Evolutionary conservation across 2,113 vertebrate genomes (phyloP), one percentile per base, ranked within the genome.

Genomic region (Paracanthobrama guichenoti): DNA sequence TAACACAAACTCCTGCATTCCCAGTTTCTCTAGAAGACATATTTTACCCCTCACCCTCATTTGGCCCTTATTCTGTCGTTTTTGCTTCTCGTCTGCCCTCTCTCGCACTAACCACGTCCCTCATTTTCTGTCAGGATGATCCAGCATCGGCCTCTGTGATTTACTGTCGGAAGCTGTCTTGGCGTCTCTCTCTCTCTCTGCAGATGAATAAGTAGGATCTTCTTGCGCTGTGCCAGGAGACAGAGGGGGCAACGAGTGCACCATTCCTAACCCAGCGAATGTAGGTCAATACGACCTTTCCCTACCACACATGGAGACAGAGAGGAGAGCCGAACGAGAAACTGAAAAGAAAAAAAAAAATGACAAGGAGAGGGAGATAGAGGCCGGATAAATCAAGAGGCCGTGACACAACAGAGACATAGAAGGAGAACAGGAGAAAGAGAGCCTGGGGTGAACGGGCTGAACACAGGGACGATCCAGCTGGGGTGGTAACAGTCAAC

Each of bases 261-360:
- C 64, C 81, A 60, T 81, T 74, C 50, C 60, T 39, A 59, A 42
- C 77, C 73, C 31, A 74, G 74, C 80, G 9, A 84, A 87, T 87
- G 71, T 87, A 86, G 88, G 88, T 89, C 88, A 89, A 82, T 53
- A 18, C 82, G 86, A 89, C 88, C 88, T 89, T 86, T 89, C 77
- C 79, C 81, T 35, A 62, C 79, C 80, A 88, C 79, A 85, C 67
- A 88, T 76, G 66, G 73, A 87, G 59, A 83, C 62, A 13, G 31
- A 59, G 53, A 84, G 62, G 39, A 48, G 72, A 81, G 66, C 83
- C 35, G 69, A 83, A 66, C 46, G 18, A 77, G 82, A 22, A 67
- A 76, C 84, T 62, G 76, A 50, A 42, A 35, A 72, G 28, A 46
- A 71, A 59, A 42, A 35, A 72, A 50, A 46, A 71, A 48, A 67